phyloP scores from a whole-genome alignment of 2,888 invertebrate species.

The Dasypogon diadema region DNA sequence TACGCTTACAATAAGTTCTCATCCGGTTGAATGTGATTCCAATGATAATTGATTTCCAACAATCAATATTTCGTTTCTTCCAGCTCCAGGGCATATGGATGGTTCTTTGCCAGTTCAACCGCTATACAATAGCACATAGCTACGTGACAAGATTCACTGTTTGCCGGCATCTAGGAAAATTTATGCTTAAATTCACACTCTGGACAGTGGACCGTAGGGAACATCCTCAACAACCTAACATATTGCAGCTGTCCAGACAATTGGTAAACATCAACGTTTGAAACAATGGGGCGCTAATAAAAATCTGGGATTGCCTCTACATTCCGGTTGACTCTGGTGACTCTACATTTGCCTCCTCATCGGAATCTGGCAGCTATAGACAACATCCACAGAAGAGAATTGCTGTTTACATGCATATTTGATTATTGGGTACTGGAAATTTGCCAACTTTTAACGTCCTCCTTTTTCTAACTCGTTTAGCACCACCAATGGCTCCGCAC shows the following conservation, averaged over 20 bases:
- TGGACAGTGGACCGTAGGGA: conserved; percentile 11
- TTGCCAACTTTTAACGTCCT: conserved; percentile 24
- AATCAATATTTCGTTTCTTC: conserved; percentile 32
- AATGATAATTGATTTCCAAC: conserved; percentile 26
- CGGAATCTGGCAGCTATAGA: conserved; percentile 11
- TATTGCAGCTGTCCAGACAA: conserved; percentile 34
- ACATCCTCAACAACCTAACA: conserved; percentile 26
- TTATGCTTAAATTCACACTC: conserved; percentile 37
- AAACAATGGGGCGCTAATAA: conserved; percentile 28
- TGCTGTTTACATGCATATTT: conserved; percentile 32
- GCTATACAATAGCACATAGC: not conserved
- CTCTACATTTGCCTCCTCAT: not conserved
- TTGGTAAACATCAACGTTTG: conserved; percentile 40
- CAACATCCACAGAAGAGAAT: not conserved
- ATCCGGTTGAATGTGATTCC: conserved; percentile 35
- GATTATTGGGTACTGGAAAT: conserved; percentile 29
- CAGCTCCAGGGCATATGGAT: not conserved
- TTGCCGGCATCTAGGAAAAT: conserved; percentile 21
- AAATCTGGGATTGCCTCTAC: conserved; percentile 26
- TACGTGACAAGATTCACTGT: conserved; percentile 34
- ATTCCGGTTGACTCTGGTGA: conserved; percentile 16
- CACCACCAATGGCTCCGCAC: not conserved
- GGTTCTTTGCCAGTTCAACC: not conserved
- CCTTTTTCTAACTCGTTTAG: conserved; percentile 8
- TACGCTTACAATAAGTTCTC: conserved; percentile 33